A percentile compares a stretch with the other conserved stretches of the same genome.
These are phyloP conservation scores for Darevskia nairensis DNA, from an alignment of 2,797 vertebrate species.

Conservation along the genomic window DNA sequence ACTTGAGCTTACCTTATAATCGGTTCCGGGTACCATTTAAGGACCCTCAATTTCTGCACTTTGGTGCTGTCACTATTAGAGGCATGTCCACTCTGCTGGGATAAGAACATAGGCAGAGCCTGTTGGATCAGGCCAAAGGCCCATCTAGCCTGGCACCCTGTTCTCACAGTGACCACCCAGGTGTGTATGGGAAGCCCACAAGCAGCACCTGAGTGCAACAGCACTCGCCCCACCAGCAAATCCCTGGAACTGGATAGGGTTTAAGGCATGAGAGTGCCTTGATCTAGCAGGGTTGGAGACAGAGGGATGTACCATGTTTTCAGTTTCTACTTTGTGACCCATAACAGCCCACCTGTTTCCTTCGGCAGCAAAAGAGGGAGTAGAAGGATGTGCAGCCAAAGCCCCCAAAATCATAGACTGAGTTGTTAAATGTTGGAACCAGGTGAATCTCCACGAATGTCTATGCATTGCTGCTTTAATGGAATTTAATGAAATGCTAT, in stretches of 20 bases:
- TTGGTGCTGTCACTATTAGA: neutral
- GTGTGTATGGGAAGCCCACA: too few species aligned
- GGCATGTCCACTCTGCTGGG: neutral
- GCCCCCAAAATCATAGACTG: neutral
- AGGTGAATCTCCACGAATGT: constrained; percentile 8
- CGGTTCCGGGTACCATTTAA: neutral
- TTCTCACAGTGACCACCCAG: too few species aligned
- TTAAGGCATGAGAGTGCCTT: neutral
- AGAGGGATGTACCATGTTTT: neutral
- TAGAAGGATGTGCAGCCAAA: neutral
- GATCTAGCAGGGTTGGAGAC: neutral
- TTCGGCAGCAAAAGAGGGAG: neutral
- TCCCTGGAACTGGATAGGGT: too few species aligned
- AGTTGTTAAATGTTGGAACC: constrained; percentile 9
- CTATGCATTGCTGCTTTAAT: constrained; percentile 17
- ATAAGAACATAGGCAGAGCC: neutral
- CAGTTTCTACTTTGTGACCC: neutral
- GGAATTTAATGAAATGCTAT: constrained; percentile 37
- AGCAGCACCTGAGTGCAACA: too few species aligned
- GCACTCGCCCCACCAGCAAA: too few species aligned
- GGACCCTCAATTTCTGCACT: neutral
- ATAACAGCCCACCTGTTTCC: neutral
- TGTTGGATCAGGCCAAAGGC: too few species aligned
- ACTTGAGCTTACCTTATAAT: too few species aligned
- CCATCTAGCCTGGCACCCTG: too few species aligned